phyloP scores from a whole-genome alignment of 2,888 invertebrate species.

The Apoderus coryli region DNA sequence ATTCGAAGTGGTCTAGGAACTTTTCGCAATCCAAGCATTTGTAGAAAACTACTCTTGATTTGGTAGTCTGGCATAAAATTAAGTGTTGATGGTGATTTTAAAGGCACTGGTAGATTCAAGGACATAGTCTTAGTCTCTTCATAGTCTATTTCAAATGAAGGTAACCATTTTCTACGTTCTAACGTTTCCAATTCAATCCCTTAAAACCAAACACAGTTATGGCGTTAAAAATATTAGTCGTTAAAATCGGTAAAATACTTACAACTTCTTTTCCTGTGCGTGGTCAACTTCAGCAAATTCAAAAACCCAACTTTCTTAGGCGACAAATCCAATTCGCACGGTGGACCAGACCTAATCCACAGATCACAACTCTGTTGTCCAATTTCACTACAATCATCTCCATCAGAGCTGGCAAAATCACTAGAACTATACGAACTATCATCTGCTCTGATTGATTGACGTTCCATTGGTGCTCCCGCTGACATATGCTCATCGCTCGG shows the following conservation, averaged over 20 bases:
- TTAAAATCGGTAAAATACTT: slow-evolving; percentile 22
- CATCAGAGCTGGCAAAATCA: slow-evolving; percentile 35
- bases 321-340: slow-evolving; percentile 35
- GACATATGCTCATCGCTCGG: too few species aligned
- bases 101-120: slow-evolving; percentile 37
- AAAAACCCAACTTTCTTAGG: slow-evolving; percentile 45
- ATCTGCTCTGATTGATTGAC: not conserved
- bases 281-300: slow-evolving; percentile 45
- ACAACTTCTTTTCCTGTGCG: slow-evolving; percentile 47
- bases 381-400: too few species aligned
- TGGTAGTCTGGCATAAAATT: slow-evolving; percentile 35
- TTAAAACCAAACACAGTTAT: not conserved
- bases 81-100: slow-evolving; percentile 34
- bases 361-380: slow-evolving; percentile 22
- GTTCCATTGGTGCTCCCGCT: not conserved
- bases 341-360: slow-evolving; percentile 42
- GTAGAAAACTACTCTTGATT: slow-evolving; percentile 45
- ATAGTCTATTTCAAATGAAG: slow-evolving; percentile 26
- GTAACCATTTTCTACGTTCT: slow-evolving; percentile 26
- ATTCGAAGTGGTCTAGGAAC: slow-evolving; percentile 41
- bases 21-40: slow-evolving; percentile 40
- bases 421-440: slow-evolving; percentile 32
- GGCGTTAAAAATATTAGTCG: not conserved
- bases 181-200: not conserved
- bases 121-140: slow-evolving; percentile 23